Evolutionary conservation across 92 coral and sea anemone species (phyloP).

Genomic region (Palythoa grandis): DNA sequence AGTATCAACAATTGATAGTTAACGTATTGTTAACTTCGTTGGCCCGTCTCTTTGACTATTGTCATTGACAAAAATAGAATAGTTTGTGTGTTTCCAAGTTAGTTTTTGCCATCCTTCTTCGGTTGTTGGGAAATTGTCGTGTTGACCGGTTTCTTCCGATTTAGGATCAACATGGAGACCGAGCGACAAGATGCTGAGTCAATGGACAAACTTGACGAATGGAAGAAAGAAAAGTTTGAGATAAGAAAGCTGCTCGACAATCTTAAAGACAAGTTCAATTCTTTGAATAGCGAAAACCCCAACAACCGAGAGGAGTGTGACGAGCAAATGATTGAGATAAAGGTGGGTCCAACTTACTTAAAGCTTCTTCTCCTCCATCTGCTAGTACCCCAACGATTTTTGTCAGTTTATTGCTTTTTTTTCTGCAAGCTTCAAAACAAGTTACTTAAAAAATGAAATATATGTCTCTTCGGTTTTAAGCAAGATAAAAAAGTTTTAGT

Average conservation of each 20-base stretch:
- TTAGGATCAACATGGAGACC: slow-evolving; percentile 30
- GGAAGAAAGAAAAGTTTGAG: slow-evolving; percentile 17
- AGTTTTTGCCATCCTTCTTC: background rate
- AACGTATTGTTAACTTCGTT: background rate
- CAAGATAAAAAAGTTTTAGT: too few relatives aligned
- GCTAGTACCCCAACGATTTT: too few relatives aligned
- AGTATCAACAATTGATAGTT: too few relatives aligned
- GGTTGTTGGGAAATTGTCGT: background rate
- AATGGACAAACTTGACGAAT: slow-evolving; percentile 22
- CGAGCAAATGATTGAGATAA: slow-evolving; percentile 33
- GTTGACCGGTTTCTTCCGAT: background rate
- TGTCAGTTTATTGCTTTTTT: too few relatives aligned
- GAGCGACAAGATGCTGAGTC: slow-evolving; percentile 16
- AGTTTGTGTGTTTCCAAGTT: background rate
- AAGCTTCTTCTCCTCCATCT: background rate
- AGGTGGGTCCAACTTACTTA: background rate
- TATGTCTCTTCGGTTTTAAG: too few relatives aligned
- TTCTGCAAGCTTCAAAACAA: too few relatives aligned
- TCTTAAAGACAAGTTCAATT: background rate
- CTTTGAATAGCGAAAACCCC: background rate
- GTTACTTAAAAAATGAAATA: too few relatives aligned
- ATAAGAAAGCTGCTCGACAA: slow-evolving; percentile 22
- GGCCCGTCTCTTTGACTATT: background rate
- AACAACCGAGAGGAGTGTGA: slow-evolving; percentile 2
- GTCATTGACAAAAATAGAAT: too few relatives aligned